phyloP scores from a whole-genome alignment of 2,797 vertebrate genomes.

The Crocidura indochinensis region DNA sequence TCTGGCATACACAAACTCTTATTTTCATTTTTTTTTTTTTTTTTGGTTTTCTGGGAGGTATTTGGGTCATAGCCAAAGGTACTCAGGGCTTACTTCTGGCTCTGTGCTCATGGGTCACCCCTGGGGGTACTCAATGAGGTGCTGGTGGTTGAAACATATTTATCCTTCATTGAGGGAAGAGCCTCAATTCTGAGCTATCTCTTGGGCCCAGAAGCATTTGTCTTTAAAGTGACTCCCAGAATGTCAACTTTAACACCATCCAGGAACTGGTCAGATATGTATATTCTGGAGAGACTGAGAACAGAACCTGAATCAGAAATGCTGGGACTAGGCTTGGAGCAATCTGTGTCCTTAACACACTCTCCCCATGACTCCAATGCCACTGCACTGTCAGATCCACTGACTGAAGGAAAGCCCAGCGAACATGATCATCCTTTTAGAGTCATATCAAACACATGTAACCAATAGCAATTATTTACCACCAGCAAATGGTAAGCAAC shows the following conservation, averaged over 20 bases:
- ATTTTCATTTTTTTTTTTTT: background rate
- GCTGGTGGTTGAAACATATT: too few species aligned
- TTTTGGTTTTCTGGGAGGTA: too few species aligned
- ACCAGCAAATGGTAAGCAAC: background rate
- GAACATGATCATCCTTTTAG: slow-evolving; percentile 29
- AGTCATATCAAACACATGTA: background rate
- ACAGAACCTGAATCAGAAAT: slow-evolving; percentile 16
- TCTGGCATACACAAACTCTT: slow-evolving; percentile 4
- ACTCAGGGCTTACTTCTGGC: too few species aligned
- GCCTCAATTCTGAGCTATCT: too few species aligned
- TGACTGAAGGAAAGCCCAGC: slow-evolving; percentile 36
- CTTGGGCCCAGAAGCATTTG: too few species aligned
- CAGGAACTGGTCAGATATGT: slow-evolving; percentile 34
- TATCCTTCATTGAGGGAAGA: too few species aligned
- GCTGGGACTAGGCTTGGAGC: background rate
- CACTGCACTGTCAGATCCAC: background rate
- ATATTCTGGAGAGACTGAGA: background rate
- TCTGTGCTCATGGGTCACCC: too few species aligned
- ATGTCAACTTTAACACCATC: background rate
- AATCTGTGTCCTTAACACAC: slow-evolving; percentile 21
- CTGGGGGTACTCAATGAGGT: too few species aligned
- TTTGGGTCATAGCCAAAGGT: too few species aligned
- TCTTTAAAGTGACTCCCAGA: background rate
- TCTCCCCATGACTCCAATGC: background rate
- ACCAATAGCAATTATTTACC: background rate